These are phyloP conservation scores for Druon quercuslanigerum DNA, from an alignment of 1,140 invertebrate genomes.

Conservation along the genomic window DNA sequence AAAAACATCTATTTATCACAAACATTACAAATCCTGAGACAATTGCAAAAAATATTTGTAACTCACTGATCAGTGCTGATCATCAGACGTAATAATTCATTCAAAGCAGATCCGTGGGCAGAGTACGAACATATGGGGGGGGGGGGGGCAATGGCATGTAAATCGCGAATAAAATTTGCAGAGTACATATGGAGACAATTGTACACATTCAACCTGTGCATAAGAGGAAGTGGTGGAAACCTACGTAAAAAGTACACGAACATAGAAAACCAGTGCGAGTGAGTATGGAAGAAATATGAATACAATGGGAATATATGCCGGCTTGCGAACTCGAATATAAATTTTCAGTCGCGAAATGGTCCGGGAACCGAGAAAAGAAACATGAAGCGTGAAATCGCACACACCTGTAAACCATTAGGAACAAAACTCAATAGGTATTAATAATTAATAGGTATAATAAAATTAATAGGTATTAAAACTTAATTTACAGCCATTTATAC, in stretches of 20 bases:
- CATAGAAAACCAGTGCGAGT: slow-evolving; percentile 13
- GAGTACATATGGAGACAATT: slow-evolving; percentile 25
- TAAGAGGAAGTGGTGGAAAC: slow-evolving; percentile 24
- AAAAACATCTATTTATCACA: neutral
- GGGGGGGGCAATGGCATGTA: slow-evolving; percentile 12
- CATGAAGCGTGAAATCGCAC: neutral
- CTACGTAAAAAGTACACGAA: slow-evolving; percentile 17
- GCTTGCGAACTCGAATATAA: slow-evolving; percentile 25
- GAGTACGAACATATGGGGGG: neutral
- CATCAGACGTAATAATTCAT: slow-evolving; percentile 11
- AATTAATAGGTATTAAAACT: no score
- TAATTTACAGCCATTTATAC: no score
- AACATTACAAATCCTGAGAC: neutral
- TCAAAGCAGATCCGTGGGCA: neutral
- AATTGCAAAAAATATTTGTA: neutral
- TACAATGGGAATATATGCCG: slow-evolving; percentile 9
- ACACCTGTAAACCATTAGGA: neutral
- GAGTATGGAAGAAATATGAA: slow-evolving; percentile 20
- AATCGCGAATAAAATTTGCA: slow-evolving; percentile 19
- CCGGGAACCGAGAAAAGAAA: neutral
- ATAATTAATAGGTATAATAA: no score
- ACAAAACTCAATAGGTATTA: neutral
- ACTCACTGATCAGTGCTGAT: slow-evolving; percentile 6
- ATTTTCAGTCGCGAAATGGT: slow-evolving; percentile 21
- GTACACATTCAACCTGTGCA: slow-evolving; percentile 28